Percentiles rank a stretch among this genome's conserved stretches.
Evolutionary conservation across 1,140 invertebrate genomes (phyloP).

Genomic region (Harpegnathos saltator): DNA sequence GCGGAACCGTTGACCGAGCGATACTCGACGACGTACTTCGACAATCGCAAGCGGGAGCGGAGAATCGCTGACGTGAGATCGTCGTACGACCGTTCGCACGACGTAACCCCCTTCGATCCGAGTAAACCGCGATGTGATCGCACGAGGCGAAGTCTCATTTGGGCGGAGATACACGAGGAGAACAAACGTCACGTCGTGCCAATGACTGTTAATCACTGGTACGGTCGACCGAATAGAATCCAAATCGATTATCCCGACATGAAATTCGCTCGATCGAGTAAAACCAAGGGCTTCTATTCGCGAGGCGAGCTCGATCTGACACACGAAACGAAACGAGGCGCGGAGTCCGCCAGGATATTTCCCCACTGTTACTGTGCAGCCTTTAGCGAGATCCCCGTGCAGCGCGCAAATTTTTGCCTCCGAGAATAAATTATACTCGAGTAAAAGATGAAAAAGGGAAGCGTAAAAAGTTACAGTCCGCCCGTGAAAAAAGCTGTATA

Average conservation of each 20-base stretch:
- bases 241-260: conserved; percentile 75
- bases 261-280: conserved; percentile 74
- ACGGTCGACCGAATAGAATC: conserved; percentile 77
- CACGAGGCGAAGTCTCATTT: conserved; percentile 69
- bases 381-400: background rate
- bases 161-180: conserved; percentile 78
- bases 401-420: background rate
- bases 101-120: conserved; percentile 72
- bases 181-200: conserved; percentile 74
- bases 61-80: conserved; percentile 58
- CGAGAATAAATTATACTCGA: background rate
- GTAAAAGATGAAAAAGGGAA: background rate
- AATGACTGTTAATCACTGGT: conserved; percentile 75
- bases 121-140: conserved; percentile 75
- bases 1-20: conserved; percentile 71
- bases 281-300: conserved; percentile 55
- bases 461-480: background rate
- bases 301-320: conserved; percentile 7
- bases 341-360: background rate
- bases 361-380: no score
- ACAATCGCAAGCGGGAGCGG: conserved; percentile 62
- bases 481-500: background rate
- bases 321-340: background rate
- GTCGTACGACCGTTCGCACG: conserved; percentile 78
- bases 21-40: conserved; percentile 75